Evolutionary conservation across 2,113 vertebrate genomes (phyloP), one percentile per base, ranked within the genome.

Genomic region (Corythaeola cristata): DNA sequence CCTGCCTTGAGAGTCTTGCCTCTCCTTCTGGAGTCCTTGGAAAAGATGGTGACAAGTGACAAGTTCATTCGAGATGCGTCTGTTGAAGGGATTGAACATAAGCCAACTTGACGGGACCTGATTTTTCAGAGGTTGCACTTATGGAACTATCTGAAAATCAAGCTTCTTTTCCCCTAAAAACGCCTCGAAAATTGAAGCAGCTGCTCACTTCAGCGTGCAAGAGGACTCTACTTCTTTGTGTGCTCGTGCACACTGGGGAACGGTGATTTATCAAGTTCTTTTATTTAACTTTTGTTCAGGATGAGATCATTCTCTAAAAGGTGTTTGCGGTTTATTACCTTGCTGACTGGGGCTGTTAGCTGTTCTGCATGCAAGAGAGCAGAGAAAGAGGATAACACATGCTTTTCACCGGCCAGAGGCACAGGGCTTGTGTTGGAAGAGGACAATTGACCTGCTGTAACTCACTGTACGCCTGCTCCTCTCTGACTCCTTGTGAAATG

Each of bases 21-120:
- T 93, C 80, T 94, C 90, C 85, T 95, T 84, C 89, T 95, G 93
- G 87, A 89, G 78, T 80, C 96, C 89, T 95, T 96, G 96, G 91
- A 93, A 92, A 79, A 89, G 89, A 80, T 26, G 72, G 87, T 95
- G 89, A 92, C 91, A 97, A 94, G 94, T 89, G 89, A 96, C 91
- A 83, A 80, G 85, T 92, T 97, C 75, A 67, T 95, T 91, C 3
- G 49, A 77, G 89, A 88, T 88, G 77, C 62, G 69, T 82, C 81
- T 76, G 50, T 47, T 82, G 86, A 78, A 77, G 80, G 60, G 73
- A 55, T 6, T 75, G 76, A 94, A 73, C 84, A 55, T 41, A 89
- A 87, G 73, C 89, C 27, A 68, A 88, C 68, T 85, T 76, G 83
- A 62, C 3, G 49, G 62, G 64, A 90, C 39, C 73, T 92, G 84